Evolutionary conservation across 2,888 invertebrate genomes (phyloP), one percentile per base, ranked within the genome.

Genomic region (Chorisops tibialis): DNA sequence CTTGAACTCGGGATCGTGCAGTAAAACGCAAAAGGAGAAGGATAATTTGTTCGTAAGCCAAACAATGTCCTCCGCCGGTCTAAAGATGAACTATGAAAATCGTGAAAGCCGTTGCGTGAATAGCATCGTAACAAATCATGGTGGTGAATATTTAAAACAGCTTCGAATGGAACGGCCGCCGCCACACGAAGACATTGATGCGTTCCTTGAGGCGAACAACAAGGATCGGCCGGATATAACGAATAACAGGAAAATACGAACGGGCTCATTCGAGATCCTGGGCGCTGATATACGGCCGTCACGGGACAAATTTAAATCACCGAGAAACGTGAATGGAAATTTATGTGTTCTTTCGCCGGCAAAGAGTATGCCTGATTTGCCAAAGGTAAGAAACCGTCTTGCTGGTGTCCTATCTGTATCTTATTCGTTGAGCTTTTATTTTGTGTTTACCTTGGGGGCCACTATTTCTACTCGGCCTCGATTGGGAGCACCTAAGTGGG

Each of bases 361-460:
- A 7, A 66, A 65, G 59, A 66, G 67, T 65, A 63, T 67, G 62
- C 68, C 68, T 41, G 67, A 69, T 65, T 66, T 69, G 38, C 69
- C 69, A 65, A 69, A 69, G 66, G 69, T 69, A 63, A 64, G 59
- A 30, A 30, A 30, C 5, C 3, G 30, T 30, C 30, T 30, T 39
- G 19, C 39, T 30, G 5, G 30, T 30, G 30, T 30, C 30, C 30
- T 1, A 30, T 9, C 18, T 3, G 35, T 35, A 30, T 35, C 30
- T 30, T 30, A 30, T 30, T 2, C 30, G 30, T 9, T 9, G 9
- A 30, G 30, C 30, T 30, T 19, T 47, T 47, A 35, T 47, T 16
- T 16, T 41, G 41, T n/a, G 12, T 16, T 16, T n/a, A 41, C 14
- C n/a, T 41, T 41, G 41, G 41, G n/a, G 41, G 41, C 5, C 30